Base-by-base conservation (phyloP, 2,113 vertebrate species). In the Eidolon helvum region DNA sequence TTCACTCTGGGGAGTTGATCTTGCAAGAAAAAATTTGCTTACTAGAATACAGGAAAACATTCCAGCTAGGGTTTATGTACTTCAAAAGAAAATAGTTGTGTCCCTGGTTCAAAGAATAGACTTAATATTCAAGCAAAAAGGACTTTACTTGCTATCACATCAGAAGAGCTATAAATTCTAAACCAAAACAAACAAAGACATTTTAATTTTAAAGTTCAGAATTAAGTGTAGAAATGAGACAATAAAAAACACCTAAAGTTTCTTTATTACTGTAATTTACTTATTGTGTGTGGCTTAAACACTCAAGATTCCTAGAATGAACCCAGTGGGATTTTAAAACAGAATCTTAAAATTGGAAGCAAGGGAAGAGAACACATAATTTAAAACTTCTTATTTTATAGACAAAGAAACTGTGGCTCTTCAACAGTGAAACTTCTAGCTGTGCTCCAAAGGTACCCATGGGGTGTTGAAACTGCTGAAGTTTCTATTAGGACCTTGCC, bases 211-310 rank as follows among this genome's bases (percentile, higher is more conserved):
- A 10, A 61, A 91, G 43, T 82, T 63, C 10, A 71, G 45, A 95
- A 83, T 80, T 82, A 91, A 93, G n/a, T 75, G 5, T 75, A 91
- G 40, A 30, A 85, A 53, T 92, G 18, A 80, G 79, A 80, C 77
- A 77, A 48, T 66, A 55, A 68, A 89, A 89, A 87, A 35, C 5
- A 84, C 21, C 71, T 82, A 35, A 87, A 75, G 33, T 50, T 26
- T 93, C 66, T 94, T 94, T 88, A 94, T 77, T 72, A 85, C 43
- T 77, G 2, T 90, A 85, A 69, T 72, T 91, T 55, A 35, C 28
- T n/a, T 74, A 78, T 38, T 75, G 24, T 45, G 5, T 87, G 40
- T 85, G 71, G 33, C 50, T 75, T 85, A 24, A 2, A 10, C 16
- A 61, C 33, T 66, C 61, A 89, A 35, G 40, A 95, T 72, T 18